Percentiles rank a stretch among this genome's conserved stretches.
Evolutionary conservation across 2,888 invertebrate species (phyloP).

Genomic region (Caenorhabditis becei): DNA sequence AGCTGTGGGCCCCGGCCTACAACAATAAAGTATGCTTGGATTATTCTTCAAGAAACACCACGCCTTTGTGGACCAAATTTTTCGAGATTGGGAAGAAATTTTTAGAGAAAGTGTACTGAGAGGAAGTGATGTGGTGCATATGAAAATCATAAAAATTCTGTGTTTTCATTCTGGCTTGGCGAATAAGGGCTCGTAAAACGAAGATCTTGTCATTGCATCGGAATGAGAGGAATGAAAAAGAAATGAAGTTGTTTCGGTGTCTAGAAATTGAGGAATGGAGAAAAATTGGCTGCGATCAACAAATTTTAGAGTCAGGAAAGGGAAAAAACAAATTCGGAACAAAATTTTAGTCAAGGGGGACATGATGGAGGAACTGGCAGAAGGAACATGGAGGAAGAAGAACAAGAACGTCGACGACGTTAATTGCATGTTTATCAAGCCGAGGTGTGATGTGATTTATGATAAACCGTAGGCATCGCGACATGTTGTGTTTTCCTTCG

Average conservation of each 20-base stretch:
- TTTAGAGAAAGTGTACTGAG: neutral
- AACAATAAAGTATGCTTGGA: slow-evolving; percentile 49
- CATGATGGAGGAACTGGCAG: neutral
- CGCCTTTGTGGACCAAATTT: neutral
- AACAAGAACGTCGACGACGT: neutral
- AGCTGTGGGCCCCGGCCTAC: neutral
- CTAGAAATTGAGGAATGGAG: neutral
- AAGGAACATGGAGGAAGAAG: too few species aligned
- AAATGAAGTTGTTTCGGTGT: slow-evolving; percentile 7
- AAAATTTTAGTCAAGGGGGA: neutral
- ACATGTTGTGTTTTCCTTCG: slow-evolving; percentile 24
- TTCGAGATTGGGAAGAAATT: neutral
- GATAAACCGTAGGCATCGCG: slow-evolving; percentile 10
- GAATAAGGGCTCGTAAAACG: slow-evolving; percentile 22
- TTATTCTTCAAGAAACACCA: slow-evolving; percentile 4
- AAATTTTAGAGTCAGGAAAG: neutral
- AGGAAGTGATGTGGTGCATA: slow-evolving; percentile 19
- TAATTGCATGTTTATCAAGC: slow-evolving; percentile 17
- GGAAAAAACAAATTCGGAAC: neutral
- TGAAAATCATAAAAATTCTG: slow-evolving; percentile 34
- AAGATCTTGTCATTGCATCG: slow-evolving; percentile 10
- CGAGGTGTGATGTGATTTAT: slow-evolving; percentile 14
- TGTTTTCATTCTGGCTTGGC: slow-evolving; percentile 7
- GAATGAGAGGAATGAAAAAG: neutral
- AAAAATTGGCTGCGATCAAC: slow-evolving; percentile 1